These are phyloP conservation scores for Parapristionchus giblindavisi DNA, from an alignment of 2,888 invertebrate genomes.

Conservation along the genomic window DNA sequence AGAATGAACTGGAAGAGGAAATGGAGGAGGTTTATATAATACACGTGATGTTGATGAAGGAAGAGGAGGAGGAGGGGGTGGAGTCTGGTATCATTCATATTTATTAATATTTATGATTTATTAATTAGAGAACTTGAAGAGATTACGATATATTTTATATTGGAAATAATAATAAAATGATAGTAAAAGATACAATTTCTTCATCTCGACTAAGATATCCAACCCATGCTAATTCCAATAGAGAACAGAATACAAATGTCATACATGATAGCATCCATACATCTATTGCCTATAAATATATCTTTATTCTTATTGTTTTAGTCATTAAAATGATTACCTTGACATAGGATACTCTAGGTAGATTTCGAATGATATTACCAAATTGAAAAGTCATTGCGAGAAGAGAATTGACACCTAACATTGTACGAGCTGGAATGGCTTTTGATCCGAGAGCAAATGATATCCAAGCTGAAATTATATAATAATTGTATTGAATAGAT, in stretches of 20 bases:
- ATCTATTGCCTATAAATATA: slow-evolving; percentile 57
- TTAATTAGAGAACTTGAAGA: too few species aligned
- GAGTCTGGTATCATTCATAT: not conserved
- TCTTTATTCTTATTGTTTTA: not conserved
- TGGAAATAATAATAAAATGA: too few species aligned
- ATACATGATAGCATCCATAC: slow-evolving; percentile 69
- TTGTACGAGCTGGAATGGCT: slow-evolving; percentile 68
- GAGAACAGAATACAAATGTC: slow-evolving; percentile 69
- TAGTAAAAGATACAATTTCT: slow-evolving; percentile 33
- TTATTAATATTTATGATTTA: too few species aligned
- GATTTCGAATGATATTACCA: slow-evolving; percentile 68
- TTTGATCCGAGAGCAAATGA: slow-evolving; percentile 68
- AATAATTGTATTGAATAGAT: too few species aligned
- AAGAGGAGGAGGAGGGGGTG: not conserved
- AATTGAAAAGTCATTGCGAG: slow-evolving; percentile 69
- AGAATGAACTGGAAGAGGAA: slow-evolving; percentile 23
- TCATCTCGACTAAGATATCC: slow-evolving; percentile 66
- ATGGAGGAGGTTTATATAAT: slow-evolving; percentile 3
- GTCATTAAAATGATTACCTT: slow-evolving; percentile 48
- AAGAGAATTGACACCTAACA: slow-evolving; percentile 69
- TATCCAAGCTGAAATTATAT: slow-evolving; percentile 67
- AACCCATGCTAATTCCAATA: slow-evolving; percentile 68
- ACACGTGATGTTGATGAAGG: not conserved
- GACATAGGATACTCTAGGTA: slow-evolving; percentile 68
- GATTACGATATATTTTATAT: too few species aligned